Percentiles rank a stretch among this genome's conserved stretches.
Conservation (phyloP, 37 sponge, comb jelly and placozoan genomes). For the Lycopodina hypogea region DNA sequence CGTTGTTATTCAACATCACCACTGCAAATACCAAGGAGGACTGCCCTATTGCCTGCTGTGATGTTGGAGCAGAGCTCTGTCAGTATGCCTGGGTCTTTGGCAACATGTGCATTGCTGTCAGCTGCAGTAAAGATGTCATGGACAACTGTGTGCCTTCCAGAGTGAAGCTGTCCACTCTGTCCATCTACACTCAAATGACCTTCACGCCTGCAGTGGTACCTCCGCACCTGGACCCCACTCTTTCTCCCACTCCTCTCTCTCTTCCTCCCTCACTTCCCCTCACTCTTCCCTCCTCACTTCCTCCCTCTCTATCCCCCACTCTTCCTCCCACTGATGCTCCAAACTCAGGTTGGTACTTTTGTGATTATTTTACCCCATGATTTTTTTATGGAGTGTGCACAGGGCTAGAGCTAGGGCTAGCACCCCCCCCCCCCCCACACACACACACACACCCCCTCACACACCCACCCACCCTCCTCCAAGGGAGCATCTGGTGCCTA, state of each 20-base stretch:
- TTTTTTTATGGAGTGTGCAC: too few species aligned
- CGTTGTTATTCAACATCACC: background rate
- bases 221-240: background rate
- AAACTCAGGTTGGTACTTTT: too few species aligned
- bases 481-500: too few species aligned
- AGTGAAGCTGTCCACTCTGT: background rate
- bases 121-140: background rate
- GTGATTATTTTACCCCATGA: too few species aligned
- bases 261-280: background rate
- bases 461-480: too few species aligned
- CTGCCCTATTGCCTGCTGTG: slow-evolving; percentile 11
- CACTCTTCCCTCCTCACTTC: too few species aligned
- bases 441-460: too few species aligned
- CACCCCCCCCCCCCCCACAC: too few species aligned
- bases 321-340: too few species aligned
- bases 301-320: too few species aligned
- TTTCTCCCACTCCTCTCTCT: too few species aligned
- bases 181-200: slow-evolving; percentile 1
- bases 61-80: slow-evolving; percentile 9
- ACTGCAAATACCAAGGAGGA: background rate
- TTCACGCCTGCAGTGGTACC: background rate
- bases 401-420: too few species aligned
- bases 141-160: background rate
- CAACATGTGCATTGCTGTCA: slow-evolving; percentile 8
- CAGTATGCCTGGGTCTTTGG: slow-evolving; percentile 26